These are phyloP conservation scores for Gymnarchus niloticus DNA, from an alignment of 2,113 vertebrate species.

Conservation along the genomic window DNA sequence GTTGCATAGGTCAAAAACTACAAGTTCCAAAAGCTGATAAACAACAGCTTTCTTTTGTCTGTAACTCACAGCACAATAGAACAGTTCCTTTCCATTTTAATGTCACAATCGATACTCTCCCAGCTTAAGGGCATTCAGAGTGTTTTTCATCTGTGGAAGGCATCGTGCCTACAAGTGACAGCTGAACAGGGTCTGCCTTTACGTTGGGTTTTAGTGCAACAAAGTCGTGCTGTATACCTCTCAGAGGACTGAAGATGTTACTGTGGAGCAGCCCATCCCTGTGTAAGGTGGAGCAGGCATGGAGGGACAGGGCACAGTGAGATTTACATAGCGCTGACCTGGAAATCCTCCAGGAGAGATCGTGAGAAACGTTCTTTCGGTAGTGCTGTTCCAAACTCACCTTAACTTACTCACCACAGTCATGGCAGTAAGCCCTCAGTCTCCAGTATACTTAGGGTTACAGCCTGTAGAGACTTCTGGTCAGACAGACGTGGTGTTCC, in stretches of 20 bases:
- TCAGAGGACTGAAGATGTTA: not conserved
- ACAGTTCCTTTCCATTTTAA: constrained; percentile 14
- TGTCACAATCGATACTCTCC: constrained; percentile 20
- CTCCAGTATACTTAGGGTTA: not conserved
- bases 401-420: not conserved
- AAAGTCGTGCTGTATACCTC: not conserved
- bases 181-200: not conserved
- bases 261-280: not conserved
- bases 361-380: not conserved
- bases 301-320: not conserved
- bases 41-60: not conserved
- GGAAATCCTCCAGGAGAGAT: no score
- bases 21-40: no score
- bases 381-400: not conserved
- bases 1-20: not conserved
- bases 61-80: not conserved
- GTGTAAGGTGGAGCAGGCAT: not conserved
- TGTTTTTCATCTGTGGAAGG: not conserved
- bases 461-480: not conserved
- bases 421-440: not conserved
- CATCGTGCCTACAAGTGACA: constrained; percentile 2
- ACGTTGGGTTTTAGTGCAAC: not conserved
- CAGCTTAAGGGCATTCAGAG: not conserved
- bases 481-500: not conserved
- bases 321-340: not conserved